Conservation (phyloP, 2,797 vertebrate species). For the Mus caroli region DNA sequence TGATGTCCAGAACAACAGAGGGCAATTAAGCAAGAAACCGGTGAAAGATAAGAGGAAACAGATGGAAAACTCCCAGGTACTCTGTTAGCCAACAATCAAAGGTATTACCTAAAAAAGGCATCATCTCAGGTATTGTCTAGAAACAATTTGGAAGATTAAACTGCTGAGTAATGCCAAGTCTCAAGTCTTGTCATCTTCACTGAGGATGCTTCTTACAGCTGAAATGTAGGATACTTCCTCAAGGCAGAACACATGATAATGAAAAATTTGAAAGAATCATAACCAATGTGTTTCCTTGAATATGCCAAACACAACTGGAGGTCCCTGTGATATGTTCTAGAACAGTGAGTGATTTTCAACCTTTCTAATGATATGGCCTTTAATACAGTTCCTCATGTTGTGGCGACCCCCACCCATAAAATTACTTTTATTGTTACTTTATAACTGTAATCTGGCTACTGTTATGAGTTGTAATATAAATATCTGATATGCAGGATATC, state of each 20-base stretch:
- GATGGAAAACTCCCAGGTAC: background rate
- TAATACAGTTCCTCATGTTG: background rate
- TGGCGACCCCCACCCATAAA: background rate
- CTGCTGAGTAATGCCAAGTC: background rate
- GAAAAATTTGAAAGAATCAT: background rate
- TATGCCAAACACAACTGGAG: background rate
- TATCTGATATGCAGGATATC: background rate
- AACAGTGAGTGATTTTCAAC: background rate
- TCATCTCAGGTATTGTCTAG: background rate
- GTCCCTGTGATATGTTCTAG: background rate
- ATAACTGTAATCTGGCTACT: background rate
- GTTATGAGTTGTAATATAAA: background rate
- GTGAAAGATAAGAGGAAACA: conserved; percentile 13
- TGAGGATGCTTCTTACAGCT: background rate
- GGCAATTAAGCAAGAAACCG: background rate
- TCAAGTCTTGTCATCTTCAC: background rate
- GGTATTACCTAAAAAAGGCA: background rate
- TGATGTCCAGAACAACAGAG: background rate
- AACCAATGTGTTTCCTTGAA: background rate
- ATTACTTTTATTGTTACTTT: background rate
- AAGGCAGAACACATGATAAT: background rate
- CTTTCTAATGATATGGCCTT: background rate
- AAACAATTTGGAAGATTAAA: background rate
- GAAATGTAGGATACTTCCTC: background rate
- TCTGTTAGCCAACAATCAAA: background rate